Percentiles rank a stretch among this genome's conserved stretches.
These are phyloP conservation scores for Xestia sexstrigata DNA, from an alignment of 2,888 invertebrate genomes.

Conservation along the genomic window DNA sequence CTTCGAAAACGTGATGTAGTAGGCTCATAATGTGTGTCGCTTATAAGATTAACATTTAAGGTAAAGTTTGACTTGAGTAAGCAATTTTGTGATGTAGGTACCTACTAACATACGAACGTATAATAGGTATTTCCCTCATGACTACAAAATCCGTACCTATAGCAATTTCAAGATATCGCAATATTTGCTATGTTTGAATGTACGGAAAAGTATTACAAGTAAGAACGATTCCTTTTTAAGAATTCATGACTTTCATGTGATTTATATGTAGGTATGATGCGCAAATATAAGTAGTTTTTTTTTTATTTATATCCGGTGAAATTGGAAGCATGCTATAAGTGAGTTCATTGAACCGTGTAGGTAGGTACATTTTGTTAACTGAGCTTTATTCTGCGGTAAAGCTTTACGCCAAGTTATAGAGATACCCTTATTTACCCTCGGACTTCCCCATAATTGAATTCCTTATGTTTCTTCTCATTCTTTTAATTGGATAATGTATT, in stretches of 20 bases:
- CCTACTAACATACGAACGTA: background rate
- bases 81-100: background rate
- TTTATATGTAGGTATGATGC: background rate
- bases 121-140: constrained; percentile 5
- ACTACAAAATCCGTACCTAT: constrained; percentile 16
- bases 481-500: background rate
- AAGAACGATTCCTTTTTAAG: constrained; percentile 4
- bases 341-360: constrained; percentile 24
- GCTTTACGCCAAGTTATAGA: background rate
- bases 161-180: constrained; percentile 26
- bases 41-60: background rate
- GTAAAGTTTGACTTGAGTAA: background rate
- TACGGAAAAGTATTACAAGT: background rate
- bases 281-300: background rate
- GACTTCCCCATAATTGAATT: background rate
- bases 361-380: background rate
- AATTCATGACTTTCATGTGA: constrained; percentile 21
- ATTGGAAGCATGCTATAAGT: constrained; percentile 13
- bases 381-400: background rate
- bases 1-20: background rate
- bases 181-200: constrained; percentile 29
- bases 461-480: background rate
- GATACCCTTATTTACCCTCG: background rate
- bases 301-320: constrained; percentile 16
- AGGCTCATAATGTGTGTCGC: background rate